phyloP scores from a whole-genome alignment of 2,797 vertebrate species.

The Phalloptychus januarius region DNA sequence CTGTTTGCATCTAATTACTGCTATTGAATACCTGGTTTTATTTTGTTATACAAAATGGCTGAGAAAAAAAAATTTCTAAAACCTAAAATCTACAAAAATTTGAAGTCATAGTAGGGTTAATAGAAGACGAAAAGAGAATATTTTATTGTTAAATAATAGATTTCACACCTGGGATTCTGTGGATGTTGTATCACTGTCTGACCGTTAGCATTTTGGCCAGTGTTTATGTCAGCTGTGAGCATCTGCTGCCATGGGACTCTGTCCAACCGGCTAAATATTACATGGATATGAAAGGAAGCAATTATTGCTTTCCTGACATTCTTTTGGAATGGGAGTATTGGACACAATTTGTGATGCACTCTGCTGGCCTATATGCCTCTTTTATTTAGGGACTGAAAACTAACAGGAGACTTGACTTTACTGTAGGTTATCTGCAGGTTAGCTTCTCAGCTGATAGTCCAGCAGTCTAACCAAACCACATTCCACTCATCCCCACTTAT shows the following conservation, averaged over 20 bases:
- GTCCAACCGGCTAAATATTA: not conserved
- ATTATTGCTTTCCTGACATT: not conserved
- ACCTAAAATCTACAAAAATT: slow-evolving; percentile 14
- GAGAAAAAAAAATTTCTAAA: not conserved
- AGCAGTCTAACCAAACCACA: not conserved
- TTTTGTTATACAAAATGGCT: not conserved
- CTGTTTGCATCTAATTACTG: not conserved
- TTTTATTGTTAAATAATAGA: not conserved
- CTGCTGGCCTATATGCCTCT: not conserved
- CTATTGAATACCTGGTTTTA: not conserved
- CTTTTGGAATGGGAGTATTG: not conserved
- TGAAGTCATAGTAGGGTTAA: not conserved
- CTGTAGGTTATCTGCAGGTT: not conserved
- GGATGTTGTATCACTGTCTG: not conserved
- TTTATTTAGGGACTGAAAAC: not conserved
- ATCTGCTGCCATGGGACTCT: not conserved
- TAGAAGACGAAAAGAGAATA: not conserved
- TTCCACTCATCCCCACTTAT: not conserved
- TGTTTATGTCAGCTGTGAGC: not conserved
- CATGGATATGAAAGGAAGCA: not conserved
- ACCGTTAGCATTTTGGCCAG: not conserved
- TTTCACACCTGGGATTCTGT: not conserved
- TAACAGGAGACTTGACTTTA: not conserved
- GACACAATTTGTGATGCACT: not conserved
- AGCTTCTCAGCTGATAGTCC: not conserved